phyloP scores from a whole-genome alignment of 1,140 invertebrate species.

The Eumaeus atala region DNA sequence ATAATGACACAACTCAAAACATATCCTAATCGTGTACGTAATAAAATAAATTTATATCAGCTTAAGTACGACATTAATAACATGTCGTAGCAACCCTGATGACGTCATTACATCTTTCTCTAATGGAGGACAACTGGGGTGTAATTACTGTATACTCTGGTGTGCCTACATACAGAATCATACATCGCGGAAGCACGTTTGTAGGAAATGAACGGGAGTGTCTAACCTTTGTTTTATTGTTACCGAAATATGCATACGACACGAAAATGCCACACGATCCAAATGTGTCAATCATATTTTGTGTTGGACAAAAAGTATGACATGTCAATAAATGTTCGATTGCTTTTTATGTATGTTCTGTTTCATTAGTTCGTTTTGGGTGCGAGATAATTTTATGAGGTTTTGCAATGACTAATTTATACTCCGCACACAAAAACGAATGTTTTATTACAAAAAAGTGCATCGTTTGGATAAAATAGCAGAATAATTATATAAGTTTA shows the following conservation, averaged over 20 bases:
- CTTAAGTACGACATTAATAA: not conserved
- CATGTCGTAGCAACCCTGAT: not conserved
- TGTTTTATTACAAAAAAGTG: too few relatives aligned
- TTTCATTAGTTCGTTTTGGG: too few relatives aligned
- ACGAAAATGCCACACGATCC: constrained; percentile 1
- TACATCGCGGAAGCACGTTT: constrained; percentile 4
- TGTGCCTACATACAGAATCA: not conserved
- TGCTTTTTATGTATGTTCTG: too few relatives aligned
- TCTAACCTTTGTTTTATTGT: constrained; percentile 5
- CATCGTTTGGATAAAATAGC: too few relatives aligned
- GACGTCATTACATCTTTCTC: constrained; percentile 10
- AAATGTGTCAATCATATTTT: constrained; percentile 7
- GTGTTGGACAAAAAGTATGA: not conserved
- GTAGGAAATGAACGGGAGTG: constrained; percentile 3
- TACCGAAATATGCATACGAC: not conserved
- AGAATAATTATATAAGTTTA: too few relatives aligned
- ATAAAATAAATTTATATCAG: not conserved
- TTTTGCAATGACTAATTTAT: too few relatives aligned
- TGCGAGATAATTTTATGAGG: too few relatives aligned
- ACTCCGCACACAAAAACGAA: too few relatives aligned
- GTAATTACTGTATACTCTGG: not conserved
- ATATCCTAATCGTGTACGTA: not conserved
- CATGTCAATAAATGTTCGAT: not conserved
- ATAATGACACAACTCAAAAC: not conserved
- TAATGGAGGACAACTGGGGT: constrained; percentile 2